phyloP scores from a whole-genome alignment of 2,113 vertebrate genomes.

The Prochilodus magdalenae region DNA sequence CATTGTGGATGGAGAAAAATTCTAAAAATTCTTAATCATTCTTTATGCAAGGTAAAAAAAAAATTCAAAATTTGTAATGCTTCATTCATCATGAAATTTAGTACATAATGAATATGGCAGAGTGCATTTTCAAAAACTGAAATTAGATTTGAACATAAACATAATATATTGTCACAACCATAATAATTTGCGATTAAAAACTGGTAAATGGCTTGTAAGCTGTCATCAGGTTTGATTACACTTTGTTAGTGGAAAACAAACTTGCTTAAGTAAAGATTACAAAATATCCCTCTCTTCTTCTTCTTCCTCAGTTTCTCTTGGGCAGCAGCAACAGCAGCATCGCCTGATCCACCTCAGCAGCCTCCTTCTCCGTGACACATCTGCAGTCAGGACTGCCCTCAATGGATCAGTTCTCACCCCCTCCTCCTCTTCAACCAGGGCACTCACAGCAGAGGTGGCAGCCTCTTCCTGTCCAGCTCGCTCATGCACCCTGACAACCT shows the following conservation, averaged over 20 bases:
- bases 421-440: slow-evolving; percentile 7
- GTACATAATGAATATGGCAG: too few relatives aligned
- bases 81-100: too few relatives aligned
- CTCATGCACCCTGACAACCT: slow-evolving; percentile 12
- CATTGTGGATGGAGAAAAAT: too few relatives aligned
- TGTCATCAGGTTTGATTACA: not conserved
- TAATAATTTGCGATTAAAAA: not conserved
- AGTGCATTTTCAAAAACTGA: too few relatives aligned
- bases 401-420: not conserved
- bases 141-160: too few relatives aligned
- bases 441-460: not conserved
- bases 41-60: too few relatives aligned
- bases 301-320: slow-evolving; percentile 21
- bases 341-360: slow-evolving; percentile 49
- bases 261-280: not conserved
- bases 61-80: too few relatives aligned
- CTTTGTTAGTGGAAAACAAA: not conserved
- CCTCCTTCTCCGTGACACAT: slow-evolving; percentile 31
- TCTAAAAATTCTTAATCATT: too few relatives aligned
- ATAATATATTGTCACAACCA: too few relatives aligned
- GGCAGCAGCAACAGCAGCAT: slow-evolving; percentile 40
- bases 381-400: not conserved
- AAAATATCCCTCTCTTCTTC: slow-evolving; percentile 18
- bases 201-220: not conserved
- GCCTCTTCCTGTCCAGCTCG: not conserved